Percentiles rank a stretch among this genome's conserved stretches.
Conservation (phyloP, 2,113 vertebrate genomes). For the Campylomormyrus tamandua region DNA sequence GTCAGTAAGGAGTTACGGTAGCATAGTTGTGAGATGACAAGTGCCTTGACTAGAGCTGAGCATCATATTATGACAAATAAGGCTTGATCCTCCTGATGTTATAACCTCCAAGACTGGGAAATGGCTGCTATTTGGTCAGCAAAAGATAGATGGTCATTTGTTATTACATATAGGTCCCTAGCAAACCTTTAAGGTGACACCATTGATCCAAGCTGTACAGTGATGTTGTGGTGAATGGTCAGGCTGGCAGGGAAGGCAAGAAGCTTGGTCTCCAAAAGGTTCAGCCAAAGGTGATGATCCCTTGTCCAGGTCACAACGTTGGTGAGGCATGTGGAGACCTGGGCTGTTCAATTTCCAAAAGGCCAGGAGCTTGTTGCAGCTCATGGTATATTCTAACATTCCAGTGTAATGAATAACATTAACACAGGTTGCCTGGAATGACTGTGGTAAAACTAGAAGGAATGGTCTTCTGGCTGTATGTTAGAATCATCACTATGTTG, state of each 20-base stretch:
- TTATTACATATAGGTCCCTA: not conserved
- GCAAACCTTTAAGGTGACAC: not conserved
- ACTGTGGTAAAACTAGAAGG: not conserved
- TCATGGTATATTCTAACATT: not conserved
- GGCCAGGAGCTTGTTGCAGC: not conserved
- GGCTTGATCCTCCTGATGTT: not conserved
- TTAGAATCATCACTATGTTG: not conserved
- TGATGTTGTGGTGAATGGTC: not conserved
- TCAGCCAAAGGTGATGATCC: not conserved
- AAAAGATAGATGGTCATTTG: not conserved
- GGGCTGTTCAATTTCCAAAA: not conserved
- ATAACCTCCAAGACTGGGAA: not conserved
- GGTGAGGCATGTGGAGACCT: not conserved
- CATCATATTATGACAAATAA: not conserved
- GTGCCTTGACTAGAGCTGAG: not conserved
- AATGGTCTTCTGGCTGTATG: not conserved
- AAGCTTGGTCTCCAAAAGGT: not conserved
- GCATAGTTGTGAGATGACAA: not conserved
- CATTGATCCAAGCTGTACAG: not conserved
- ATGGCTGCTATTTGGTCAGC: not conserved
- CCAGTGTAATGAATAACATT: not conserved
- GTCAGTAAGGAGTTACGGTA: not conserved
- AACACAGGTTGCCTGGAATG: not conserved
- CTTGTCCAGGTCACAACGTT: not conserved
- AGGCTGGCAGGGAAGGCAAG: not conserved